phyloP scores from a whole-genome alignment of 2,797 vertebrate species.

The Chrysocyon brachyurus region DNA sequence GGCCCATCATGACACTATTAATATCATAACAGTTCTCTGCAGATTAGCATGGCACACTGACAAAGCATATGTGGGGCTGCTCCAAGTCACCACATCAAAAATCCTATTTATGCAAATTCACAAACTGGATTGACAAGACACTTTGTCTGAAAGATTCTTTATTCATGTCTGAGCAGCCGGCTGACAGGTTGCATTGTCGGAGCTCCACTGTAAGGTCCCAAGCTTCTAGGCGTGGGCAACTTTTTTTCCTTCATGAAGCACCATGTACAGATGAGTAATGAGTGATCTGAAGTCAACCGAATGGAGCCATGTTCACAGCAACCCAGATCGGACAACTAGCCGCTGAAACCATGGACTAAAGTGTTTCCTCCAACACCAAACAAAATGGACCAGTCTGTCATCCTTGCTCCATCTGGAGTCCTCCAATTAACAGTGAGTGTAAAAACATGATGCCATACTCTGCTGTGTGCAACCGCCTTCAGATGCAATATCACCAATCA shows the following conservation, averaged over 20 bases:
- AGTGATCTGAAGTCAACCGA: not conserved
- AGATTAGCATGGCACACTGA: not conserved
- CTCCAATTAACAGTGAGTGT: not conserved
- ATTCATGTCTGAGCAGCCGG: not conserved
- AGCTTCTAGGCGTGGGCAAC: not conserved
- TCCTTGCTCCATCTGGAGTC: not conserved
- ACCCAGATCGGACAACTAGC: not conserved
- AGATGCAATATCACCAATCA: rapidly evolving
- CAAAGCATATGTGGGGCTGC: not conserved
- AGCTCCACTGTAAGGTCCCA: not conserved
- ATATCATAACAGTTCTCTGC: not conserved
- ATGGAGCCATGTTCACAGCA: not conserved
- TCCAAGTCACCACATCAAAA: slow-evolving; percentile 45
- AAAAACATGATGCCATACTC: rapidly evolving
- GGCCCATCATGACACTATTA: not conserved
- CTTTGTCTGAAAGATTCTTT: slow-evolving; percentile 49
- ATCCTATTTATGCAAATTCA: slow-evolving; percentile 25
- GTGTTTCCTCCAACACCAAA: not conserved
- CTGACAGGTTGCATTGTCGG: rapidly evolving
- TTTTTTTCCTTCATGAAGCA: not conserved
- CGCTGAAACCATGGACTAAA: rapidly evolving
- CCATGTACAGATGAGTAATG: not conserved
- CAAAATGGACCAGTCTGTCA: rapidly evolving
- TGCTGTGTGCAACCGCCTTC: rapidly evolving
- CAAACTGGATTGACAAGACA: not conserved